Base-by-base conservation (phyloP, 2,113 vertebrate species). In the Paralichthys olivaceus region DNA sequence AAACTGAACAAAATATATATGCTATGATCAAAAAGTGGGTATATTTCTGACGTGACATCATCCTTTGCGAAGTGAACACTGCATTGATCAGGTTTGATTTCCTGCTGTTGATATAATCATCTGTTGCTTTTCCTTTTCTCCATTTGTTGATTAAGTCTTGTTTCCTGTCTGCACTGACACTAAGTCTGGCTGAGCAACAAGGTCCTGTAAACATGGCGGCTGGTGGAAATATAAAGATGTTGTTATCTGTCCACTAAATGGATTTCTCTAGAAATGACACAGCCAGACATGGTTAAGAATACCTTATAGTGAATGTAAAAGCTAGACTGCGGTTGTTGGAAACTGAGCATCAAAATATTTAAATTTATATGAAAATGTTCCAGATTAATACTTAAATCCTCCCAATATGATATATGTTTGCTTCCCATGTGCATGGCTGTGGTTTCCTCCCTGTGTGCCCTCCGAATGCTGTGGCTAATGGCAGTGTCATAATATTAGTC, bases 401-500 rank as follows among this genome's bases (percentile, higher is more conserved):
- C n/a, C 32, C 15, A 8, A 57, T 51, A 45, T 13, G 3, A 25
- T 3, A 32, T 26, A 54, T 65, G 51, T 79, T 25, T 81, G 53
- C 67, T 19, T 66, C 37, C 58, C 61, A 69, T 72, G 26, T 78
- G 54, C 25, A 28, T 14, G 26, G 22, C 64, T 20, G 12, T 65
- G 7, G 22, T 63, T 13, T 47, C 61, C 32, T 23, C n/a, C 40
- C 65, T 78, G 79, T 74, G 79, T 76, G 43, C 69, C 68, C 84
- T 75, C 61, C 40, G 19, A 75, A 73, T 51, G 80, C 83, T 87
- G 77, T 77, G 79, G 84, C 84, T 89, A 86, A 92, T 87, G 77
- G 84, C 77, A 65, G 62, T 85, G 85, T 86, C 87, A 88, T 80
- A 90, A 90, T 90, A 91, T 92, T 90, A 90, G 81, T 89, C 90